Evolutionary conservation across 2,113 vertebrate genomes (phyloP).

Genomic region (Chamaetylas fuelleborni): DNA sequence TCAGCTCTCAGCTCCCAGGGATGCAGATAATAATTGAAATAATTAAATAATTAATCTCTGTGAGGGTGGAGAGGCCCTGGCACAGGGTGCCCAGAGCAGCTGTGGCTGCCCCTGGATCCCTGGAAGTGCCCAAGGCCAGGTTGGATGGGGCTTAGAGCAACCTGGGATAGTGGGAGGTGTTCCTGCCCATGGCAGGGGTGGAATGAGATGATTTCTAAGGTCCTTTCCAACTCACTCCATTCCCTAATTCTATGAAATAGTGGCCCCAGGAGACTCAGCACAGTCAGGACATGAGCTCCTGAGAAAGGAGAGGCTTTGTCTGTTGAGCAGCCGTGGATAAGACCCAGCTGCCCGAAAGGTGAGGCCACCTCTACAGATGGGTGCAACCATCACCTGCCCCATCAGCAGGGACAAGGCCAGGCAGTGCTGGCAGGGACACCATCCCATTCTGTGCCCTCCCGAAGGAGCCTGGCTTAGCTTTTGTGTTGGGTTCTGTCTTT

Average conservation of each 20-base stretch:
- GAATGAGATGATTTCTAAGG: neutral
- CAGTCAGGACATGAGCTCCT: neutral
- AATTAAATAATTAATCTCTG: neutral
- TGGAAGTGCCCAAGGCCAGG: neutral
- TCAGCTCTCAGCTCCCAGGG: neutral
- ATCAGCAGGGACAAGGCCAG: neutral
- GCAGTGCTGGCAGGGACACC: neutral
- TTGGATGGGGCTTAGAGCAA: accelerated
- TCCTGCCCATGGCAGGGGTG: neutral
- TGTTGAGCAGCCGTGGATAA: accelerated
- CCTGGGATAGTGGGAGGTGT: neutral
- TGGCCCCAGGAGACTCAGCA: neutral
- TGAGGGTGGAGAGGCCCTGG: accelerated
- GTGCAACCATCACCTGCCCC: neutral
- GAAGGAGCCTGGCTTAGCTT: neutral
- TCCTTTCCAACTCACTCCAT: neutral
- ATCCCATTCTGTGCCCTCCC: neutral
- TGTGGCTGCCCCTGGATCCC: neutral
- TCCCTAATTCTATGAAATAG: neutral
- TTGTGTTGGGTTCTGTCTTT: neutral
- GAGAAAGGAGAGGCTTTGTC: neutral
- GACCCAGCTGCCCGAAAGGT: neutral
- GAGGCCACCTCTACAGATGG: neutral
- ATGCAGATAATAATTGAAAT: neutral
- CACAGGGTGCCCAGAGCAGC: neutral